Percentiles rank a stretch among this genome's conserved stretches.
Conservation (phyloP, 1,140 invertebrate genomes). For the Phymorhynchus buccinoides region DNA sequence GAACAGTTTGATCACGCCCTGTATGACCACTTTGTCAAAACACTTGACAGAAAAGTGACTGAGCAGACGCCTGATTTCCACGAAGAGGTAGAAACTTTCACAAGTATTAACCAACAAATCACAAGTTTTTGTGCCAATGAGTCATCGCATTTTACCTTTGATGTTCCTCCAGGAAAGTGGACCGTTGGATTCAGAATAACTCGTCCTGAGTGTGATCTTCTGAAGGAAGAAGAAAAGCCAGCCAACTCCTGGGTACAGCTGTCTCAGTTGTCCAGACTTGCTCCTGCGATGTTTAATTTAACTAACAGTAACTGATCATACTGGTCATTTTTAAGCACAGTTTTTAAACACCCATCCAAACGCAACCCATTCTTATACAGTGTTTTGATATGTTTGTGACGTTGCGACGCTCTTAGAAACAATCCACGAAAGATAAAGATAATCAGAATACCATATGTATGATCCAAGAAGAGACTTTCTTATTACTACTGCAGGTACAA, state of each 20-base stretch:
- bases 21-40: conserved; percentile 45
- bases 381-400: no score
- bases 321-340: no score
- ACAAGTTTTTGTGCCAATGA: conserved; percentile 20
- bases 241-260: background rate
- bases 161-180: background rate
- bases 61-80: conserved; percentile 25
- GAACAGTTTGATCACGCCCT: conserved; percentile 43
- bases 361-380: no score
- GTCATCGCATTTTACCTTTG: background rate
- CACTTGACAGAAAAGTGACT: conserved; percentile 38
- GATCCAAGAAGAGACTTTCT: no score
- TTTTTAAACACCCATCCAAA: no score
- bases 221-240: background rate
- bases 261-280: background rate
- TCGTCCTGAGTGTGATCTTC: background rate
- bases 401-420: no score
- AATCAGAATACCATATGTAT: no score
- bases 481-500: no score
- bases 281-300: background rate
- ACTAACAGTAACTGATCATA: no score
- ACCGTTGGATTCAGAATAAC: background rate
- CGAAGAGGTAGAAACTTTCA: conserved; percentile 37
- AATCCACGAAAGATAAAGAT: no score
- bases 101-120: conserved; percentile 22